These are phyloP conservation scores for Wiebesia pumilae DNA, from an alignment of 1,140 invertebrate species.

Conservation along the genomic window DNA sequence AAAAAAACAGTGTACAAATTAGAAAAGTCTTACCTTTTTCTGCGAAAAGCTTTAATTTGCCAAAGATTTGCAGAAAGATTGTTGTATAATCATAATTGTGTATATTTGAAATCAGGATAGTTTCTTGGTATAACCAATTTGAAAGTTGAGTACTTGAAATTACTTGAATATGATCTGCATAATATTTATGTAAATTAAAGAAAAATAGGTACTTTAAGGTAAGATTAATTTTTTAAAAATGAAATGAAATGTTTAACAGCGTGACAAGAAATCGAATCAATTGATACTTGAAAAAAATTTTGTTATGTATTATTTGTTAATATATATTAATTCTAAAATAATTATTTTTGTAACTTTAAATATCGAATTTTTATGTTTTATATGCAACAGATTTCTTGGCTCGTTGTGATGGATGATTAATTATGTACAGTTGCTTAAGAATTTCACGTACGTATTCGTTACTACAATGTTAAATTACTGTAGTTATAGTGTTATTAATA, in stretches of 20 bases:
- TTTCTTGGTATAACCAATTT: constrained; percentile 11
- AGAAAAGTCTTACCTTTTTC: constrained; percentile 46
- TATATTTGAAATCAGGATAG: constrained; percentile 36
- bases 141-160: constrained; percentile 43
- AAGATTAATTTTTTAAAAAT: constrained; percentile 42
- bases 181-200: constrained; percentile 45
- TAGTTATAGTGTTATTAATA: constrained; percentile 49
- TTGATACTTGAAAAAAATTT: constrained; percentile 33
- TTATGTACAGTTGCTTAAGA: constrained; percentile 50
- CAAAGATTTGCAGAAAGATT: constrained; percentile 53
- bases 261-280: constrained; percentile 39
- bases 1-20: constrained; percentile 49
- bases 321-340: constrained; percentile 38
- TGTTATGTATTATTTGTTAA: constrained; percentile 37
- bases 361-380: constrained; percentile 26
- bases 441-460: constrained; percentile 46
- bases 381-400: constrained; percentile 39
- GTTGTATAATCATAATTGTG: constrained; percentile 38
- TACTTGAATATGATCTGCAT: constrained; percentile 47
- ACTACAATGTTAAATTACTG: constrained; percentile 44
- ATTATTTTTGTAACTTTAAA: constrained; percentile 50
- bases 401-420: constrained; percentile 39
- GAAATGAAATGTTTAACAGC: constrained; percentile 7
- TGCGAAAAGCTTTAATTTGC: constrained; percentile 53
- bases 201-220: constrained; percentile 44